Conservation (phyloP, 2,113 vertebrate species). For the Sinocyclocheilus maitianheensis region DNA sequence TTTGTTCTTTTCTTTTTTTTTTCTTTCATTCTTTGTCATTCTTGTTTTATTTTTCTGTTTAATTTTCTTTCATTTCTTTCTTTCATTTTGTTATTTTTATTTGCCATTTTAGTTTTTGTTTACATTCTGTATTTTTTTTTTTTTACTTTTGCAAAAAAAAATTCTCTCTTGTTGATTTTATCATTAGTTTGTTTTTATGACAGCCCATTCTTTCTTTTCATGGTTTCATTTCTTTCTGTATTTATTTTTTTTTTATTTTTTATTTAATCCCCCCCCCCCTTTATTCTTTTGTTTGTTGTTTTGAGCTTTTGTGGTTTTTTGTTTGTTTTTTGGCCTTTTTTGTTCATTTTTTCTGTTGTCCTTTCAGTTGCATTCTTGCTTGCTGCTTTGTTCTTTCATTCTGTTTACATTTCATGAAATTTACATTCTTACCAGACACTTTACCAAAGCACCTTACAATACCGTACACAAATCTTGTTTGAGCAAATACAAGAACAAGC, state of each 20-base stretch:
- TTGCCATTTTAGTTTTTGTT: too few species aligned
- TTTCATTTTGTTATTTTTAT: too few species aligned
- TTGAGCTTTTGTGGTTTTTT: too few species aligned
- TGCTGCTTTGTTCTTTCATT: not conserved
- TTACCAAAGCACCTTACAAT: not conserved
- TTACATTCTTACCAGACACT: constrained; percentile 26
- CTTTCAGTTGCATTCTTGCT: not conserved
- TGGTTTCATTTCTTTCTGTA: too few species aligned
- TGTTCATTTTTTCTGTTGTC: not conserved
- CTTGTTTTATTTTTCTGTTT: not conserved
- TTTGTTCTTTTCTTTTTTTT: not conserved
- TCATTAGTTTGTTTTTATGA: not conserved
- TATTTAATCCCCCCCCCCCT: not conserved
- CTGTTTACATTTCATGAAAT: not conserved
- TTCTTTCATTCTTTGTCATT: not conserved
- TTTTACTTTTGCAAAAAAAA: too few species aligned
- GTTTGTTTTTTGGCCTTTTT: not conserved
- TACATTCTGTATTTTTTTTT: too few species aligned
- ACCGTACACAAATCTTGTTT: constrained; percentile 3
- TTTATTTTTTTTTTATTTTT: not conserved
- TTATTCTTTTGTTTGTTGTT: too few species aligned
- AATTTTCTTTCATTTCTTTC: not conserved
- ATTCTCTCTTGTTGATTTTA: too few species aligned
- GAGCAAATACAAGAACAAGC: not conserved
- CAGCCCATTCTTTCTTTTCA: not conserved